A percentile compares a stretch with the other conserved stretches of the same genome.
Evolutionary conservation across 2,113 vertebrate genomes (phyloP).

Genomic region (Chionodraco myersi): DNA sequence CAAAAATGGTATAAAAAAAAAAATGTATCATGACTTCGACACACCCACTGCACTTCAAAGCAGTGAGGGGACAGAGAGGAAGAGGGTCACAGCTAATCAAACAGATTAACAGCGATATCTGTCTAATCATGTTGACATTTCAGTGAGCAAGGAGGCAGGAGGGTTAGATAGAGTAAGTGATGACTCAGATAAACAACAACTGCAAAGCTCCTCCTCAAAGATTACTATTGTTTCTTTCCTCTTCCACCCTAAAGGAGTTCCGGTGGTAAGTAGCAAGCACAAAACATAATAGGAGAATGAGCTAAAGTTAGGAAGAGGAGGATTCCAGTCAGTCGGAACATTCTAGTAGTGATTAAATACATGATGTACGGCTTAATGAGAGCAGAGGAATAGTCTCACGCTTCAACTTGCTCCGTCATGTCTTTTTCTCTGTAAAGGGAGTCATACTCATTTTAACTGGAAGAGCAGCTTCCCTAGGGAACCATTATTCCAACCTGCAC

Average conservation of each 20-base stretch:
- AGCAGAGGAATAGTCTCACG: background rate
- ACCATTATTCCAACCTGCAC: background rate
- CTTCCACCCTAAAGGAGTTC: background rate
- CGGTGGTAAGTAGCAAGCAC: background rate
- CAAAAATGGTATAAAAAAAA: background rate
- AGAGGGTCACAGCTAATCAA: conserved; percentile 2
- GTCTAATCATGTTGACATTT: conserved; percentile 1
- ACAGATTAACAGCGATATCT: conserved; percentile 30
- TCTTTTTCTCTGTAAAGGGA: background rate
- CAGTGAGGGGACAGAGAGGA: background rate
- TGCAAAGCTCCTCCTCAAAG: background rate
- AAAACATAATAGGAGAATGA: conserved; percentile 1
- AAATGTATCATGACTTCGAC: background rate
- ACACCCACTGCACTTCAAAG: background rate
- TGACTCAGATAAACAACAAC: conserved; percentile 13
- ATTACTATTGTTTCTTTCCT: background rate
- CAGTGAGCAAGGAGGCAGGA: background rate
- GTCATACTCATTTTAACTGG: background rate
- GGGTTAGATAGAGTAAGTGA: background rate
- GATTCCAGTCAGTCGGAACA: background rate
- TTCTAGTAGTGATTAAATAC: conserved; percentile 5
- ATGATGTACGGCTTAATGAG: background rate
- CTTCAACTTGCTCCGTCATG: background rate
- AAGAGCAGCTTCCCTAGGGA: background rate
- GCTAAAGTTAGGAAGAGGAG: background rate